phyloP scores from a whole-genome alignment of 1,140 invertebrate genomes.

The Papilio dardanus region DNA sequence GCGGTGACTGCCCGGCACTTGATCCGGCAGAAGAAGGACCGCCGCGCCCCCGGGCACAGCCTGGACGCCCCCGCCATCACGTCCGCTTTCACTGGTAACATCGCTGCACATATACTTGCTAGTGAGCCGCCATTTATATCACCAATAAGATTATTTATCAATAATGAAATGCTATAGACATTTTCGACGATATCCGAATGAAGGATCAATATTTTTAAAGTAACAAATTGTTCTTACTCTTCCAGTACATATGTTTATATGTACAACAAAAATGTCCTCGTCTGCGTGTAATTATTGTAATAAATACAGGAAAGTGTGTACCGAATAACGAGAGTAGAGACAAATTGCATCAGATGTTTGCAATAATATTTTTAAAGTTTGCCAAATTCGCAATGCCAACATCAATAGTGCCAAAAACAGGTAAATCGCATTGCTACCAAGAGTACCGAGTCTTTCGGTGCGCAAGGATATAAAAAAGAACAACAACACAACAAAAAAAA shows the following conservation, averaged over 20 bases:
- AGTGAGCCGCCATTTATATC: not conserved
- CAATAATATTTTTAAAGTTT: not conserved
- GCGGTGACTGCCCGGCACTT: conserved; percentile 85
- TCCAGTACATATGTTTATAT: no score
- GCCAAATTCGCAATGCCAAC: not conserved
- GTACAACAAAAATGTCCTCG: no score
- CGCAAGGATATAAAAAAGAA: not conserved
- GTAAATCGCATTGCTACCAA: not conserved
- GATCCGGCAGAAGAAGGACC: conserved; percentile 97
- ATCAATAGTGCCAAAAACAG: not conserved
- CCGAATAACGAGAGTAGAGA: not conserved
- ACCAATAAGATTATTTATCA: no score
- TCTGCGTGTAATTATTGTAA: no score
- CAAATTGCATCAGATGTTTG: not conserved
- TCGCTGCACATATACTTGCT: conserved; percentile 84
- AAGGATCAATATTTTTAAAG: no score
- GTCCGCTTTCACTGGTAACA: conserved; percentile 95
- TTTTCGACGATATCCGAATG: no score
- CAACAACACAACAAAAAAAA: not conserved
- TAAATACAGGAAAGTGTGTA: no score
- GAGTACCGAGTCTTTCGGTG: not conserved
- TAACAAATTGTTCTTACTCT: no score
- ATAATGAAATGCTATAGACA: no score
- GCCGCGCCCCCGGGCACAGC: conserved; percentile 92
- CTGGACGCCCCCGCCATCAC: conserved; percentile 88